Base-by-base conservation (phyloP, 2,888 invertebrate species). In the Hyposoter dolosus region DNA sequence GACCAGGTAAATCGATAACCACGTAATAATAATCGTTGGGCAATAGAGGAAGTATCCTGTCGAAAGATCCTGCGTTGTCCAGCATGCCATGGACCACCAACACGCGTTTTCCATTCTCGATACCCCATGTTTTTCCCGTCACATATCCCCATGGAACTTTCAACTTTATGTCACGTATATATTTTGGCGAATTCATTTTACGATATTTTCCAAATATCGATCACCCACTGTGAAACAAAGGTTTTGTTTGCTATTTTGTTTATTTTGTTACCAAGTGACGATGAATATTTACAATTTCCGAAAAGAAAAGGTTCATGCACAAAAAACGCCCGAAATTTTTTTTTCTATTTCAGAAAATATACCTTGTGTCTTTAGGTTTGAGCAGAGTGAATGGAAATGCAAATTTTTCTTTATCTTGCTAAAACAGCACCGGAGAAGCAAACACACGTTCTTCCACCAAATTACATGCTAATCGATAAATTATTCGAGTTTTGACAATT, bases 81-180 rank as follows among this genome's bases (percentile, higher is more conserved):
- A 91, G 63, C 4, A 86, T 80, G 40, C 95, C 95, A 87, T 95
- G 95, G 45, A 91, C 91, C 12, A 91, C 40, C 6, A 93, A 79
- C 10, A 93, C 89, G 56, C 65, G 79, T 90, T 89, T 50, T 87
- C 92, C 81, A 28, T 92, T 85, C 10, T 91, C 89, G 9, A 89
- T 87, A 12, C 94, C 94, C 88, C 92, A 92, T 4, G 92, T 77
- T 94, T 94, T 94, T 94, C 95, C 94, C 86, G 95, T 95, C 53
- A 96, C 90, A 86, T 95, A 94, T 63, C 96, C 96, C 96, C 96
- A 96, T 4, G 96, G 96, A 0, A 95, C 95, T 0, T 93, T 88
- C 3, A 96, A 90, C 80, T 91, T 92, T 91, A 95, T 90, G 91
- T 95, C 95, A 63, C 72, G 83, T 15, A 76, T 23, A 40, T 4